Evolutionary conservation across 2,113 vertebrate species (phyloP).

Genomic region (Montifringilla adamsi): DNA sequence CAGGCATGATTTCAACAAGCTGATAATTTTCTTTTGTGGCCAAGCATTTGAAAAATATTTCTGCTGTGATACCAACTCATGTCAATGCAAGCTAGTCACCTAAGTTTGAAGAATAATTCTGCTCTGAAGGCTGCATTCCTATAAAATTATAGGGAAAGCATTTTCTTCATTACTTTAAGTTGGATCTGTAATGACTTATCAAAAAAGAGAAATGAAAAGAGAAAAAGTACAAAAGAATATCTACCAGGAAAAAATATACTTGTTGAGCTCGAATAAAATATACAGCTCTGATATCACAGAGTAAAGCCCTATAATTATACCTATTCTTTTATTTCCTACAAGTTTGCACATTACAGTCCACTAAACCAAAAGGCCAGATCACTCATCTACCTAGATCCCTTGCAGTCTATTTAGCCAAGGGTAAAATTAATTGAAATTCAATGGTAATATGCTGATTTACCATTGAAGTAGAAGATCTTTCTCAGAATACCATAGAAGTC

Average conservation of each 20-base stretch:
- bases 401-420: not conserved
- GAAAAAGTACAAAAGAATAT: not conserved
- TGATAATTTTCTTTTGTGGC: not conserved
- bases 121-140: not conserved
- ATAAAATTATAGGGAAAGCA: not conserved
- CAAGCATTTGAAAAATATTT: constrained; percentile 20
- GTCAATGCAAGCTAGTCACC: not conserved
- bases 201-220: not conserved
- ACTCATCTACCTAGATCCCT: not conserved
- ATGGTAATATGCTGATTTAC: not conserved
- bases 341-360: not conserved
- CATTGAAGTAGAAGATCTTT: not conserved
- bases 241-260: not conserved
- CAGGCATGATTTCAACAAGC: not conserved
- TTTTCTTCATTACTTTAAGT: constrained; percentile 9
- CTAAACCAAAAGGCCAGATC: not conserved
- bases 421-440: constrained; percentile 56
- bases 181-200: not conserved
- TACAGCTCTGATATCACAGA: not conserved
- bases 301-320: not conserved
- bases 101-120: not conserved
- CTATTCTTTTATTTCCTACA: constrained; percentile 12
- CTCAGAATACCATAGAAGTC: not conserved
- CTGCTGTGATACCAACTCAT: not conserved
- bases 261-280: not conserved